phyloP scores from a whole-genome alignment of 2,113 vertebrate genomes.

The Arothron firmamentum region DNA sequence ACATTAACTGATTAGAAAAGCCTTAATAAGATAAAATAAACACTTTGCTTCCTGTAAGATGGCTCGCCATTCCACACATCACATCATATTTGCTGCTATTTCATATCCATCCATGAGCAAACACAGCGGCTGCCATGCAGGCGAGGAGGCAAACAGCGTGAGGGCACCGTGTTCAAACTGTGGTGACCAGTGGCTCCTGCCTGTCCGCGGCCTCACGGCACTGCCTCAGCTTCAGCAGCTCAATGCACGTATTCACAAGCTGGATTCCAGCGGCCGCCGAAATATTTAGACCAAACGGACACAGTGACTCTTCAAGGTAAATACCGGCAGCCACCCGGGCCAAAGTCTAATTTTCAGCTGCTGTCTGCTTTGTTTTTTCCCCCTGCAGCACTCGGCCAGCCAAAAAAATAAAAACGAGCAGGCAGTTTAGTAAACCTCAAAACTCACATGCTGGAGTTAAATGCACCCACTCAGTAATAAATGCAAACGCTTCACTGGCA shows the following conservation, averaged over 20 bases:
- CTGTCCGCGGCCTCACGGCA: conserved; percentile 61
- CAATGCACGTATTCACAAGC: conserved; percentile 75
- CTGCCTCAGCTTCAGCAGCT: conserved; percentile 47
- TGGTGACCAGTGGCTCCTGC: conserved; percentile 71
- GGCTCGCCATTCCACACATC: conserved; percentile 57
- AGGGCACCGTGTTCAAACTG: conserved; percentile 70
- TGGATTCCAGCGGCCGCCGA: conserved; percentile 67
- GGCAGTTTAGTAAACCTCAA: conserved; percentile 46
- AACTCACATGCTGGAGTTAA: conserved; percentile 47
- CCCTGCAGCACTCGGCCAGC: conserved; percentile 14
- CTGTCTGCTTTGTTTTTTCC: conserved; percentile 45
- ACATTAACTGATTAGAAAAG: conserved; percentile 38
- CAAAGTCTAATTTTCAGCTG: conserved; percentile 39
- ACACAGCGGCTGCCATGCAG: conserved; percentile 62
- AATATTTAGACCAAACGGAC: conserved; percentile 62
- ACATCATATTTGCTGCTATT: conserved; percentile 66
- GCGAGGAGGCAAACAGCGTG: conserved; percentile 63
- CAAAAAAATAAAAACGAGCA: conserved; percentile 44
- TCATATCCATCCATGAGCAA: conserved; percentile 65
- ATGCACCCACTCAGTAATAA: conserved; percentile 56
- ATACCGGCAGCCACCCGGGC: conserved; percentile 34
- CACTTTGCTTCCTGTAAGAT: conserved; percentile 34
- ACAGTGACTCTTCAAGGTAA: conserved; percentile 73
- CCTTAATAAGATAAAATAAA: conserved; percentile 45
- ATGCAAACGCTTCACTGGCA: conserved; percentile 47